Base-by-base conservation (phyloP, 2,113 vertebrate species). In the Pygoscelis antarcticus region DNA sequence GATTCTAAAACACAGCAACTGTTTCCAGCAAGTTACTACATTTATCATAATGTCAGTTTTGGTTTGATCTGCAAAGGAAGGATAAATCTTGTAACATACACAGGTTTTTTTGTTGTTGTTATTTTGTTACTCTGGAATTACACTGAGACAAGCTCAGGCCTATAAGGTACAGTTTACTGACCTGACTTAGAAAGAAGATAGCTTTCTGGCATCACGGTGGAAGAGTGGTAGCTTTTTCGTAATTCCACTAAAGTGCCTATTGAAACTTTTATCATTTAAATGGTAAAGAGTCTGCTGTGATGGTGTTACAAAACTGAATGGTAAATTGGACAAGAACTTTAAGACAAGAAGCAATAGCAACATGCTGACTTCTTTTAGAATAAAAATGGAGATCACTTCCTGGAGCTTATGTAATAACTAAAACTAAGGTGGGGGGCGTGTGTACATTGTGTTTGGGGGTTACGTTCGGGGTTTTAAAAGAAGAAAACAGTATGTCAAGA, bases 191-290 rank as follows among this genome's bases (percentile, higher is more conserved):
- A 96, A 97, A 30, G 98, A 97, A 97, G 96, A 96, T 83, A 96
- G 94, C 95, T 98, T 97, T 97, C 95, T 97, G 98, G 98, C 98
- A 98, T 98, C 96, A 93, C 3, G 32, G 98, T 98, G 98, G 98
- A 98, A 98, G 97, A 97, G 97, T 98, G 98, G 98, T 97, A 97
- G 98, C 97, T 98, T 98, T 98, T 98, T 98, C 97, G 98, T 98
- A 98, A 98, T 98, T 98, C 98, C 98, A 98, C 98, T 98, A 97
- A 98, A 98, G 98, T 98, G 98, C 98, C 98, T 98, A 97, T 97
- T 97, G 98, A 98, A 98, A 97, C 98, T 98, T 98, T 98, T 98
- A 89, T 97, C 93, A 97, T 97, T 97, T 96, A 89, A 97, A 87
- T 87, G 93, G 96, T 97, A 96, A 97, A 75, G 93, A 97, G 88